These are phyloP conservation scores for Machaerirhynchus nigripectus DNA, from an alignment of 2,113 vertebrate species.

Conservation along the genomic window DNA sequence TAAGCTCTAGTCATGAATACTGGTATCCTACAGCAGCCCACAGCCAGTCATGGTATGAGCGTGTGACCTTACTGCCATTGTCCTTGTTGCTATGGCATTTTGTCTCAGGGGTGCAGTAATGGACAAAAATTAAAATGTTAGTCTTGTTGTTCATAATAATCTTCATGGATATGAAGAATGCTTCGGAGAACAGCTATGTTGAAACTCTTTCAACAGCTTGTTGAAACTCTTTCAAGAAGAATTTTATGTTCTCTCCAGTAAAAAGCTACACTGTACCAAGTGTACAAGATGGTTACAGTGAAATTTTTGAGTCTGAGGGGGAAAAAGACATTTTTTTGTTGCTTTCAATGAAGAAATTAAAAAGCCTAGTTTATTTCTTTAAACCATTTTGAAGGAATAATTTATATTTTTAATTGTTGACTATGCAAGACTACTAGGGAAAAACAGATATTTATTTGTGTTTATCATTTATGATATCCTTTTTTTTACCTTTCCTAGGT, in stretches of 20 bases:
- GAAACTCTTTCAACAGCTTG: constrained; percentile 14
- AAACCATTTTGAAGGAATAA: neutral
- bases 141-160: neutral
- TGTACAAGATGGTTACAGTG: neutral
- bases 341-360: neutral
- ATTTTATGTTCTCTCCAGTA: neutral
- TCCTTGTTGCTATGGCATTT: constrained; percentile 1
- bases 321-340: neutral
- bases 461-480: neutral
- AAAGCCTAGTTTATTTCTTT: neutral
- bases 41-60: neutral
- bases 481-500: neutral
- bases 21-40: neutral
- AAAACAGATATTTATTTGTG: neutral
- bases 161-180: neutral
- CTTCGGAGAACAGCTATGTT: neutral
- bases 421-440: neutral
- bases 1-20: neutral
- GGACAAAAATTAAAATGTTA: neutral
- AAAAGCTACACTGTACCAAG: neutral
- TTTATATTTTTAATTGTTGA: neutral
- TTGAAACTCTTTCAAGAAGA: constrained; percentile 21
- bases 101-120: neutral
- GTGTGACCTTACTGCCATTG: neutral
- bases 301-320: neutral